These are phyloP conservation scores for Aethes cnicana DNA, from an alignment of 2,888 invertebrate species.

Conservation along the genomic window DNA sequence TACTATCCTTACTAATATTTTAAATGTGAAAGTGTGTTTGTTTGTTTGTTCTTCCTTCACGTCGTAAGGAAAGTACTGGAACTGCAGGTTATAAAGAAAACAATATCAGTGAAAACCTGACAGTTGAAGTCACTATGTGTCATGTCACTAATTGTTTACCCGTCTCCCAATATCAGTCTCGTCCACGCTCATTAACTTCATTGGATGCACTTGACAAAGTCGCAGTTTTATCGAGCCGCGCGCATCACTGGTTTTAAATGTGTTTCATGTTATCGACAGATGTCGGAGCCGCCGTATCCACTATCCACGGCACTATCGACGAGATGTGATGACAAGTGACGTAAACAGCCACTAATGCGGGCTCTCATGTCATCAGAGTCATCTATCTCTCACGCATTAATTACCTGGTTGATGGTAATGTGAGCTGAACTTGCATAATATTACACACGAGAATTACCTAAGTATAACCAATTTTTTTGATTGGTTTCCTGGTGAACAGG, in stretches of 20 bases:
- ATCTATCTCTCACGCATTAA: slow-evolving; percentile 22
- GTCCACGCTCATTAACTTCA: slow-evolving; percentile 62
- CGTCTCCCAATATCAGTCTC: neutral
- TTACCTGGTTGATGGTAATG: slow-evolving; percentile 13
- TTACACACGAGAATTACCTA: neutral
- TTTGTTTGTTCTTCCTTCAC: no score
- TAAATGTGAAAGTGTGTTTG: no score
- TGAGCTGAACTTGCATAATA: neutral
- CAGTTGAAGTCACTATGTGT: no score
- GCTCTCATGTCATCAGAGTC: slow-evolving; percentile 7
- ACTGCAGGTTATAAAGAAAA: no score
- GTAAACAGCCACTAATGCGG: slow-evolving; percentile 44
- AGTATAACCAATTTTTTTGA: no score
- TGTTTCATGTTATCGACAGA: slow-evolving; percentile 57
- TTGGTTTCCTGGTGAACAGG: no score
- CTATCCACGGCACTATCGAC: slow-evolving; percentile 20
- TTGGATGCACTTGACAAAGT: slow-evolving; percentile 62
- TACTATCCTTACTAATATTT: no score
- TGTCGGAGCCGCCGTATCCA: slow-evolving; percentile 54
- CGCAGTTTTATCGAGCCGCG: slow-evolving; percentile 50
- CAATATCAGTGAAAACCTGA: no score
- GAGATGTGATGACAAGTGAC: slow-evolving; percentile 38
- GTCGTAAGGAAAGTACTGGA: no score
- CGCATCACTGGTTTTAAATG: slow-evolving; percentile 67
- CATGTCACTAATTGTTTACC: no score